Evolutionary conservation across 2,797 vertebrate genomes (phyloP).

Genomic region (Decapterus maruadsi): DNA sequence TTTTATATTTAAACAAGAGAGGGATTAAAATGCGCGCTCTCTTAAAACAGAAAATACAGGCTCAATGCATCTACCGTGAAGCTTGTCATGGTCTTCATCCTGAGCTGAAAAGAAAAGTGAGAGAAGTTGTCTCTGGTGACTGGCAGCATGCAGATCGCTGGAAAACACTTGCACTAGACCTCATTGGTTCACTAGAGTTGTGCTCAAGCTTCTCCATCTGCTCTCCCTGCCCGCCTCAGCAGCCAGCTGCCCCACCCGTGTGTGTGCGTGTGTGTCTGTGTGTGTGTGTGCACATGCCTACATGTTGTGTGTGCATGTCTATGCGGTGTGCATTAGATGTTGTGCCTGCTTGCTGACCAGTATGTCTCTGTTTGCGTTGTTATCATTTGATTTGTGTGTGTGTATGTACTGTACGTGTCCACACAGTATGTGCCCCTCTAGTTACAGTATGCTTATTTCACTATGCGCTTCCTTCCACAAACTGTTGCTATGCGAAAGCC

Average conservation of each 20-base stretch:
- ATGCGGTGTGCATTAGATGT: conserved; percentile 1
- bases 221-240: conserved; percentile 67
- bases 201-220: conserved; percentile 78
- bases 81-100: conserved; percentile 19
- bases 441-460: conserved; percentile 61
- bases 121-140: conserved; percentile 33
- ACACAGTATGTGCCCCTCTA: conserved; percentile 47
- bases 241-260: conserved; percentile 75
- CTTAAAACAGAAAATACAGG: neutral
- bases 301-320: conserved; percentile 6
- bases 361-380: conserved; percentile 37
- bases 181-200: conserved; percentile 70
- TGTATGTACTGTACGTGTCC: conserved; percentile 39
- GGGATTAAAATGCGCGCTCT: neutral
- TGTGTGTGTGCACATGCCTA: conserved; percentile 3
- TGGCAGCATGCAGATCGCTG: conserved; percentile 44
- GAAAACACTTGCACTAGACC: conserved; percentile 67
- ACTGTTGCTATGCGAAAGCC: conserved; percentile 84
- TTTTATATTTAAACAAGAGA: conserved; percentile 1
- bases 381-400: conserved; percentile 56
- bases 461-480: conserved; percentile 71
- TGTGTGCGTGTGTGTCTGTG: conserved; percentile 7
- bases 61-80: conserved; percentile 15
- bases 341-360: conserved; percentile 8
- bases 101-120: conserved; percentile 1